Percentiles rank a stretch among this genome's conserved stretches.
Evolutionary conservation across 2,888 invertebrate species (phyloP).

Genomic region (Tuta absoluta): DNA sequence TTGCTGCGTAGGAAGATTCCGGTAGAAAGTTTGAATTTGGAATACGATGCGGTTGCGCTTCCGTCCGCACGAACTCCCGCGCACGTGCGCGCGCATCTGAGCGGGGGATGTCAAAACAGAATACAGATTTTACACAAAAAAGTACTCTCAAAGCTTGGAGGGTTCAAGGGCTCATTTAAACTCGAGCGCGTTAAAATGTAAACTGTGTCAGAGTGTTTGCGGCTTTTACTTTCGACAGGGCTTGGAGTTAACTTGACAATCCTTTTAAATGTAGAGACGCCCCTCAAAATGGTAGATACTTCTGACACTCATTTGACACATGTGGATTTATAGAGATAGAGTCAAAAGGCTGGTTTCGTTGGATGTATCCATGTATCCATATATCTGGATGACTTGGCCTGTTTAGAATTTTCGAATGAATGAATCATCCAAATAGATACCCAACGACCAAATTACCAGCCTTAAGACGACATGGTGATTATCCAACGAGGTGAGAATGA

Average conservation of each 20-base stretch:
- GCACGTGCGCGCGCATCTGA: constrained; percentile 20
- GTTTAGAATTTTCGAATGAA: not conserved
- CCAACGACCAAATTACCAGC: not conserved
- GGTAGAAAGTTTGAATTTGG: constrained; percentile 9
- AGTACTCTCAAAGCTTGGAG: constrained; percentile 11
- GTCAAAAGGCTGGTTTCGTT: too few relatives aligned
- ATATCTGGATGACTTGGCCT: too few relatives aligned
- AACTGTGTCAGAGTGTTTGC: not conserved
- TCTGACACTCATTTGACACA: too few relatives aligned
- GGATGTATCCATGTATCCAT: too few relatives aligned
- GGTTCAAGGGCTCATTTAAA: constrained; percentile 6
- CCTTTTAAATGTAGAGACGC: not conserved
- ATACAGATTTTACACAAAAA: constrained; percentile 15
- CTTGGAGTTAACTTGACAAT: not conserved
- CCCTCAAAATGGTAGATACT: too few relatives aligned
- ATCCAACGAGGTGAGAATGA: not conserved
- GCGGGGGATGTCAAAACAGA: constrained; percentile 15
- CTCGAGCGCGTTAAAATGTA: not conserved
- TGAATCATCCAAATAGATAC: not conserved
- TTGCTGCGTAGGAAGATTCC: not conserved
- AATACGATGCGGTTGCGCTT: constrained; percentile 20
- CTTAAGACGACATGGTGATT: too few relatives aligned
- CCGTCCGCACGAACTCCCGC: constrained; percentile 22
- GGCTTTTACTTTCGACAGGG: not conserved
- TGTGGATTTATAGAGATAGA: too few relatives aligned